These are phyloP conservation scores for Volucella inflata DNA, from an alignment of 2,888 invertebrate species.

Conservation along the genomic window DNA sequence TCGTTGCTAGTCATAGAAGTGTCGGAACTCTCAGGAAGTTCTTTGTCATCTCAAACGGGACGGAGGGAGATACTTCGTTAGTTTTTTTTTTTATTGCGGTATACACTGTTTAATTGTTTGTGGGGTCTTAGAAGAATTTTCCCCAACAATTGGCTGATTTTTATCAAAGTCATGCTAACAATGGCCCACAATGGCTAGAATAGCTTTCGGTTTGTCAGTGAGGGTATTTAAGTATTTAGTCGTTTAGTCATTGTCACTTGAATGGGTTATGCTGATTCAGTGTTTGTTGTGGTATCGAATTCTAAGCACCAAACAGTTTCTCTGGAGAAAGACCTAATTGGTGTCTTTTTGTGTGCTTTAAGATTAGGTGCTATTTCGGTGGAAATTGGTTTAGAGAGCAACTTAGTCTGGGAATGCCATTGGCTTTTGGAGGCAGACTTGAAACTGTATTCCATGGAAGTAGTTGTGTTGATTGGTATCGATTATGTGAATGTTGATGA, in stretches of 20 bases:
- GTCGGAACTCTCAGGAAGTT: neutral
- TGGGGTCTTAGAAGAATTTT: slow-evolving; percentile 44
- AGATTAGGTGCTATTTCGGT: slow-evolving; percentile 24
- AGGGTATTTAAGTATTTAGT: slow-evolving; percentile 1
- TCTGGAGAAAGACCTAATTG: slow-evolving; percentile 3
- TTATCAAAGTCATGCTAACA: slow-evolving; percentile 32
- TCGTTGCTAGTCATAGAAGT: slow-evolving; percentile 32
- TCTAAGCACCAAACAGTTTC: slow-evolving; percentile 21
- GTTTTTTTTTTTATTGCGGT: slow-evolving; percentile 9
- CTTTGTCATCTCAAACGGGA: neutral
- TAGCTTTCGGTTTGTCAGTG: slow-evolving; percentile 1
- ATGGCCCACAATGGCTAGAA: slow-evolving; percentile 13
- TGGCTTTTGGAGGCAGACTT: slow-evolving; percentile 4
- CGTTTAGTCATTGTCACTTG: slow-evolving; percentile 8
- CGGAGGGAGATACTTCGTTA: neutral
- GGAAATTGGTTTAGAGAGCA: slow-evolving; percentile 25
- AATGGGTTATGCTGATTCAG: slow-evolving; percentile 10
- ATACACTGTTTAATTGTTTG: slow-evolving; percentile 41
- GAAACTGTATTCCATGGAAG: neutral
- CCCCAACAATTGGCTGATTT: slow-evolving; percentile 19
- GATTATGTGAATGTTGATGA: neutral
- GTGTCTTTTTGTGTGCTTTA: neutral
- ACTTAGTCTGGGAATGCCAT: slow-evolving; percentile 23
- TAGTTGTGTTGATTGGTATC: slow-evolving; percentile 1
- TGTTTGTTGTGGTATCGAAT: slow-evolving; percentile 5